A percentile compares a stretch with the other conserved stretches of the same genome.
Evolutionary conservation across 2,888 invertebrate genomes (phyloP).

Genomic region (Brenthis daphne): DNA sequence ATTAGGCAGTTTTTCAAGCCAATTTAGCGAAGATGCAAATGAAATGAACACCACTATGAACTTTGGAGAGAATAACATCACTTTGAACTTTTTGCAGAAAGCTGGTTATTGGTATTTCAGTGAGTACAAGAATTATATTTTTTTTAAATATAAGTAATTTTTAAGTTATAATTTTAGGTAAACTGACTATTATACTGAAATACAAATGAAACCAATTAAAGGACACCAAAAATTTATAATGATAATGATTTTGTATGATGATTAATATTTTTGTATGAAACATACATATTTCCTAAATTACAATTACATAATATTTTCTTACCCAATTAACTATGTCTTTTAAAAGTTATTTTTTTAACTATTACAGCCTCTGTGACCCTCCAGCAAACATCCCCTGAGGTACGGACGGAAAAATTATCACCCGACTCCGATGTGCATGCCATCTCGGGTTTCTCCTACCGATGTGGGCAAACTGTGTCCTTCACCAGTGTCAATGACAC

Average conservation of each 20-base stretch:
- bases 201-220: too few species aligned
- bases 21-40: slow-evolving; percentile 37
- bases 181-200: too few species aligned
- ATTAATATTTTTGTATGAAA: too few species aligned
- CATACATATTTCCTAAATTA: too few species aligned
- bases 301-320: not conserved
- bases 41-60: slow-evolving; percentile 50
- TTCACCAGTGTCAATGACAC: slow-evolving; percentile 53
- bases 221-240: too few species aligned
- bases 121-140: slow-evolving; percentile 47
- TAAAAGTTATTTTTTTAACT: not conserved
- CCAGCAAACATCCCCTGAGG: slow-evolving; percentile 22
- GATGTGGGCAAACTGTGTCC: slow-evolving; percentile 64
- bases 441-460: slow-evolving; percentile 74
- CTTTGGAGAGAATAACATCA: slow-evolving; percentile 51
- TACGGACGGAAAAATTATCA: slow-evolving; percentile 41
- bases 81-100: slow-evolving; percentile 54
- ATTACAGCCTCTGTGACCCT: slow-evolving; percentile 54
- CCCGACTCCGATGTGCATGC: slow-evolving; percentile 60
- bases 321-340: not conserved
- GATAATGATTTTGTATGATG: too few species aligned
- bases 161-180: too few species aligned
- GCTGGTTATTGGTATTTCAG: slow-evolving; percentile 73
- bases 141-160: too few species aligned
- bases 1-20: slow-evolving; percentile 31